Conservation (phyloP, 2,113 vertebrate genomes). For the Silurus glanis region DNA sequence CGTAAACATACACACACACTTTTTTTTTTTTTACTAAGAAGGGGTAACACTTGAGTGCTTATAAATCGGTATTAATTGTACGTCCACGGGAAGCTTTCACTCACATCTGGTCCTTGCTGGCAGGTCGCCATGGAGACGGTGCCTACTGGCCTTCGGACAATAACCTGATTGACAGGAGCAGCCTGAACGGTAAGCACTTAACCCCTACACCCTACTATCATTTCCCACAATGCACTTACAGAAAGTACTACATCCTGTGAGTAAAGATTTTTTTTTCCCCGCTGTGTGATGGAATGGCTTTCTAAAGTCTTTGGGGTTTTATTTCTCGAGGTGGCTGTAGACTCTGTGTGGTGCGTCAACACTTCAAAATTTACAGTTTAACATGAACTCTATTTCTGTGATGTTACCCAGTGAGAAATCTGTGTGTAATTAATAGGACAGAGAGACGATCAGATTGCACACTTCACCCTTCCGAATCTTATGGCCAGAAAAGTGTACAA, state of each 20-base stretch:
- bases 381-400: neutral
- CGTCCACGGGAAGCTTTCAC: neutral
- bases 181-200: conserved; percentile 82
- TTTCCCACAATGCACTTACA: conserved; percentile 30
- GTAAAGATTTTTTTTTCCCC: neutral
- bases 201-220: neutral
- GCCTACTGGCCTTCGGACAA: conserved; percentile 87
- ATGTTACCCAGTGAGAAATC: neutral
- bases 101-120: conserved; percentile 41
- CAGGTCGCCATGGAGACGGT: conserved; percentile 91
- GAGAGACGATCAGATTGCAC: neutral
- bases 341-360: neutral
- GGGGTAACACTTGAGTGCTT: neutral
- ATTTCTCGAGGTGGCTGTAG: neutral
- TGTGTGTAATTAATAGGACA: neutral
- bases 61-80: neutral
- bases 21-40: neutral
- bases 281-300: neutral
- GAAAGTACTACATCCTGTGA: neutral
- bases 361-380: neutral
- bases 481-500: neutral
- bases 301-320: neutral
- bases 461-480: neutral
- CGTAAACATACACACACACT: neutral
- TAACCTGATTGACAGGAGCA: conserved; percentile 89